Base-by-base conservation (phyloP, 2,113 vertebrate species). In the Heterotis niloticus region DNA sequence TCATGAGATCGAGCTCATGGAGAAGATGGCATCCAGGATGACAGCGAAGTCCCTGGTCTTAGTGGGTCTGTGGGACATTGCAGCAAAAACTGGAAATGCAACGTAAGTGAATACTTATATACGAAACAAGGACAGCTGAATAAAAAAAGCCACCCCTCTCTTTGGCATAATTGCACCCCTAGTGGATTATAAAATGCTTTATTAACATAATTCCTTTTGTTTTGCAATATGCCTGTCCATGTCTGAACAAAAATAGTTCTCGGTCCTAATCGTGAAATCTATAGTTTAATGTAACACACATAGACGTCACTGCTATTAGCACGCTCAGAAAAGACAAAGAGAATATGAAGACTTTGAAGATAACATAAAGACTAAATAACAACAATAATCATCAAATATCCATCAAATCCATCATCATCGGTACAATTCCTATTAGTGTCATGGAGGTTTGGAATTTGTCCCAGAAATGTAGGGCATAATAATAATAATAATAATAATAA, bases 101-200 rank as follows among this genome's bases (percentile, higher is more conserved):
- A n/a, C 34, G 28, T 76, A 68, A 76, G 68, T 16, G 34, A 76
- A 70, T 76, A 69, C 70, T 76, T 74, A 72, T 79, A 64, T 51
- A 64, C 69, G 20, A 70, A 76, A 76, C 79, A 76, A 69, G 23
- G 34, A 67, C 26, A 23, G 11, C 72, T 84, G 89, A 91, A 92
- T 89, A 91, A 89, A 89, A 89, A 88, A 89, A 88, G 7, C 34
- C 89, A 88, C 89, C 88, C 86, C 85, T 86, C 83, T 64, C 10
- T 59, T 28, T 65, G 16, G 26, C n/a, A 51, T 91, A 89, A 90
- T 87, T 87, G 87, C 87, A 83, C 81, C 90, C 87, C 88, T 88
- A 81, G 86, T 74, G 86, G 82, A 84, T 87, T 90, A 86, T 79
- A 82, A 86, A 70, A 69, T 60, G 72, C 24, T 5, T 64, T 29